Conservation (phyloP, 1,140 invertebrate genomes). For the Drepana arcuata region DNA sequence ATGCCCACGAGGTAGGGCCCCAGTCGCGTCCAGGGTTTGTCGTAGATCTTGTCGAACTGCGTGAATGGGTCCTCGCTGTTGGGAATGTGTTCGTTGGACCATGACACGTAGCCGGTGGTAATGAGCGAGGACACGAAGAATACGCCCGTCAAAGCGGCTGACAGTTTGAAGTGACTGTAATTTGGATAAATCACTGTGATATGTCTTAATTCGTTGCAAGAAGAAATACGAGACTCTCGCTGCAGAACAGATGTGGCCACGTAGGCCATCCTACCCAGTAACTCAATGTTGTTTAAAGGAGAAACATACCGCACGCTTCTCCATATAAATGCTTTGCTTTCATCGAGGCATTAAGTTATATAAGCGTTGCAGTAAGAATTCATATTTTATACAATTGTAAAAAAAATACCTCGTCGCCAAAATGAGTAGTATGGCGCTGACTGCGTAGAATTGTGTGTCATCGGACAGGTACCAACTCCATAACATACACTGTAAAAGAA, state of each 20-base stretch:
- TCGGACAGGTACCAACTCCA: conserved; percentile 93
- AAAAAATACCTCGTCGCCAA: conserved; percentile 76
- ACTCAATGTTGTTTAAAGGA: too few relatives aligned
- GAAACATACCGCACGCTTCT: too few relatives aligned
- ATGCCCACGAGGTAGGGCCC: conserved; percentile 89
- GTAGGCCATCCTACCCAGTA: too few relatives aligned
- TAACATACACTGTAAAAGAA: conserved; percentile 80
- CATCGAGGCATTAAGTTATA: too few relatives aligned
- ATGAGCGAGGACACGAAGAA: conserved; percentile 83
- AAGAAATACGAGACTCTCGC: too few relatives aligned
- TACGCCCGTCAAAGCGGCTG: conserved; percentile 74
- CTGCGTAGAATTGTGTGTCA: conserved; percentile 87
- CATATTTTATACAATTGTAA: too few relatives aligned
- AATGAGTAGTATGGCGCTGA: conserved; percentile 84
- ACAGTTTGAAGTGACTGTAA: conserved; percentile 81
- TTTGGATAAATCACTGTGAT: too few relatives aligned
- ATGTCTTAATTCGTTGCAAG: too few relatives aligned
- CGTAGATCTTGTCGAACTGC: conserved; percentile 89
- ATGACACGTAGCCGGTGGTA: conserved; percentile 85
- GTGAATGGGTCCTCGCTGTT: conserved; percentile 86
- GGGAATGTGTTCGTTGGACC: conserved; percentile 84
- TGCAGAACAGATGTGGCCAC: too few relatives aligned
- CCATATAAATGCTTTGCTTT: too few relatives aligned
- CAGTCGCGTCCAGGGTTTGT: conserved; percentile 88
- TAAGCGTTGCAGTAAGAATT: too few relatives aligned